Evolutionary conservation across 2,113 vertebrate species (phyloP), one percentile per base, ranked within the genome.

Genomic region (Centropus bengalensis): DNA sequence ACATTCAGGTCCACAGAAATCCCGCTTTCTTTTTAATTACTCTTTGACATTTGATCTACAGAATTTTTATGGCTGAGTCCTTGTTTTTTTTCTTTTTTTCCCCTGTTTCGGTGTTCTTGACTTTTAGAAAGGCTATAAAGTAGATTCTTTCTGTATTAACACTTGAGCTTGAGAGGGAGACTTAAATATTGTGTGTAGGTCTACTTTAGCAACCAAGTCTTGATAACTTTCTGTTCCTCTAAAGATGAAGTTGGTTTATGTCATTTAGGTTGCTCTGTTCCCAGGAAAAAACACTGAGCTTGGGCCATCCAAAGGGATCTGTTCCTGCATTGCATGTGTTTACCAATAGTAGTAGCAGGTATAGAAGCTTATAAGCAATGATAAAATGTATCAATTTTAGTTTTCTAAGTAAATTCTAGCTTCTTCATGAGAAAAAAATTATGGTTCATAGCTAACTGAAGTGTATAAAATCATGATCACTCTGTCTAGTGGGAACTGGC

Each of bases 1-100:
- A 23, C 70, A 79, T 94, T 93, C 93, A 85, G 78, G 76, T 73
- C 93, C 42, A 82, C 6, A 40, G 81, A 89, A 89, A 82, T 60
- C 74, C 70, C 74, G 74, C 62, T 55, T 86, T 84, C 73, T 68
- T 73, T 92, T 96, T 95, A 96, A 94, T 97, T 85, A 79, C 49
- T 85, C 94, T 86, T 79, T 87, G 86, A 91, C 93, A 73, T 82
- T 85, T 79, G 86, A 93, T 94, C 77, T 89, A 3, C 83, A 73
- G 77, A 69, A 66, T 93, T 92, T 92, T 85, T 76, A 79, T 19
- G 77, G 84, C 78, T 69, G 66, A 58, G 44, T 30, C 36, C 40
- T 24, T 15, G 66, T 2, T 49, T 96, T 51, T 60, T 56, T 28
- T 24, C 27, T 32, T 28, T 60, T 62, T 69, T 21, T 2, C 7